These are phyloP conservation scores for Macquaria ambigua DNA, from an alignment of 2,113 vertebrate genomes.

Conservation along the genomic window DNA sequence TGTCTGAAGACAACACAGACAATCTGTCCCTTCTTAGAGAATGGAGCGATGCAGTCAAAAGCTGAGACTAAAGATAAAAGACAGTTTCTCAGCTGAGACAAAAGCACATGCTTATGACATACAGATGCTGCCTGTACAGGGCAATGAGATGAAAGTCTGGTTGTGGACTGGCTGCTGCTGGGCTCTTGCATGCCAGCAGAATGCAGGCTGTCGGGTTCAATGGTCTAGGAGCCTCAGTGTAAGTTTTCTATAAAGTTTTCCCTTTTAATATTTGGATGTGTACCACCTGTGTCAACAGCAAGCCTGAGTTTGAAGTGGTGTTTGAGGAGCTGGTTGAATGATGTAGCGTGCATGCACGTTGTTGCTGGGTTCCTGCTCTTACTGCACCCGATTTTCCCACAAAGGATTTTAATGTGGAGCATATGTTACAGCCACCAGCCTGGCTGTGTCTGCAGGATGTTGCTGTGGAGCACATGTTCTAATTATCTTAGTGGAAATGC, in stretches of 20 bases:
- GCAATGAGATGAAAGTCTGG: conserved; percentile 52
- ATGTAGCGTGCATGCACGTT: conserved; percentile 54
- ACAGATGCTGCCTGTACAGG: conserved; percentile 64
- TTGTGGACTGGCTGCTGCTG: conserved; percentile 14
- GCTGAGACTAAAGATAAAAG: conserved; percentile 58
- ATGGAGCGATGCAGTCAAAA: conserved; percentile 4
- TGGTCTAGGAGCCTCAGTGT: background rate
- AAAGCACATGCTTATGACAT: conserved; percentile 63
- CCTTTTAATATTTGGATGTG: conserved; percentile 48
- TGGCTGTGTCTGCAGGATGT: conserved; percentile 34
- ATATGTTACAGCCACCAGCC: conserved; percentile 45
- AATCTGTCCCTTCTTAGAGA: conserved; percentile 7
- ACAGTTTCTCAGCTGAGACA: conserved; percentile 30
- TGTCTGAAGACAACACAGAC: conserved; percentile 28
- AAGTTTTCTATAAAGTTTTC: conserved; percentile 19
- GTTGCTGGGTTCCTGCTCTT: conserved; percentile 30
- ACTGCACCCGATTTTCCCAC: conserved; percentile 49
- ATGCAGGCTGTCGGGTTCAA: conserved; percentile 9
- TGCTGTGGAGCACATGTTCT: conserved; percentile 45
- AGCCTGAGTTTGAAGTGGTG: conserved; percentile 20
- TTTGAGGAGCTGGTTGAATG: conserved; percentile 29
- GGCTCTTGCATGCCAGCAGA: conserved; percentile 39
- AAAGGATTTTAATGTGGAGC: conserved; percentile 55
- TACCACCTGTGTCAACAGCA: conserved; percentile 65
- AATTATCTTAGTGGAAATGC: conserved; percentile 41